Percentiles rank a stretch among this genome's conserved stretches.
Evolutionary conservation across 1,140 invertebrate species (phyloP).

Genomic region (Solen grandis): DNA sequence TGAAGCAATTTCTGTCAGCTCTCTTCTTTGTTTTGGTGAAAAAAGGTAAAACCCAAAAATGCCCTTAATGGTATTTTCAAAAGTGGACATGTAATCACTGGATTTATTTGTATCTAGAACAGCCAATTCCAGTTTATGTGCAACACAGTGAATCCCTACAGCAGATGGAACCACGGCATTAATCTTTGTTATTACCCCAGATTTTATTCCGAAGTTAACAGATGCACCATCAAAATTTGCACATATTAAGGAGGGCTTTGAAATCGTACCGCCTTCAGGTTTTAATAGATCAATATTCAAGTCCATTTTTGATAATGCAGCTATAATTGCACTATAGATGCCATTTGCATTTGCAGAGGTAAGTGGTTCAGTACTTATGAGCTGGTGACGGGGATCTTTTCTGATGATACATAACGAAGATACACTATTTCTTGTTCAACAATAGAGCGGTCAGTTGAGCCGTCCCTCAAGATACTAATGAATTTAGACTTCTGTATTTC

Average conservation of each 20-base stretch:
- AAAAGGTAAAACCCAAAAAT: conserved; percentile 37
- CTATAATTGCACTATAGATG: conserved; percentile 1
- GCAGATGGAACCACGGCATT: conserved; percentile 7
- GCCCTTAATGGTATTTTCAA: conserved; percentile 40
- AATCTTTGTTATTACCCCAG: conserved; percentile 4
- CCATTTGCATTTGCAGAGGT: not conserved
- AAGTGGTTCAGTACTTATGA: not conserved
- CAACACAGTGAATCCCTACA: conserved; percentile 30
- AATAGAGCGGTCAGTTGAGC: conserved; percentile 5
- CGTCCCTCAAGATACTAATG: not conserved
- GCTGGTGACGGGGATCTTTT: conserved; percentile 12
- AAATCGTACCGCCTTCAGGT: not conserved
- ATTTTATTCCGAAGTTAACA: conserved; percentile 35
- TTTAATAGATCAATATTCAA: conserved; percentile 2
- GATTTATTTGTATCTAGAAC: conserved; percentile 32
- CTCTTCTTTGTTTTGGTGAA: conserved; percentile 6
- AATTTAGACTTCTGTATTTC: too few relatives aligned
- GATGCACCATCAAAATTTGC: conserved; percentile 48
- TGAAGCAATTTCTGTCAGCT: conserved; percentile 21
- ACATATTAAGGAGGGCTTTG: not conserved
- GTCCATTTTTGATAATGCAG: not conserved
- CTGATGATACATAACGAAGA: conserved; percentile 1
- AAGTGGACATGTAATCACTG: not conserved
- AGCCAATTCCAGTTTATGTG: conserved; percentile 38
- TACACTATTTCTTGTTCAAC: conserved; percentile 28